Conservation (phyloP, 2,113 vertebrate genomes). For the Vidua macroura region DNA sequence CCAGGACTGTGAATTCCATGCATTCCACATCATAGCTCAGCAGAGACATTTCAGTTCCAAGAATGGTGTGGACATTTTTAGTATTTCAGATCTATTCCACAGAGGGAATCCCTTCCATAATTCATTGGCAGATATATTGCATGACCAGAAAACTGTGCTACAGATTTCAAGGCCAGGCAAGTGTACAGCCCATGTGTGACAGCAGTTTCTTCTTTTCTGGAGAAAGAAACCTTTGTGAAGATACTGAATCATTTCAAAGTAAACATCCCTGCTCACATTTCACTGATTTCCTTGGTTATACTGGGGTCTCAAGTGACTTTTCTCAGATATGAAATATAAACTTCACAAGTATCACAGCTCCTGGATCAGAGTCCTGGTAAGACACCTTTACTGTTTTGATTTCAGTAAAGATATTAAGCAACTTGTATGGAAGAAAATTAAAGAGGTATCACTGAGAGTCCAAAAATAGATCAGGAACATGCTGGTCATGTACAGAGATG, state of each 20-base stretch:
- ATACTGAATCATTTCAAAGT: neutral
- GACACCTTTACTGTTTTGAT: neutral
- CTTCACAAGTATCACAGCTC: neutral
- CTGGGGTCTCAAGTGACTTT: neutral
- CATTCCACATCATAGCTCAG: neutral
- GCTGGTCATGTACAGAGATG: neutral
- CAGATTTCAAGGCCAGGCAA: neutral
- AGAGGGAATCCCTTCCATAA: neutral
- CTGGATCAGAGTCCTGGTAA: neutral
- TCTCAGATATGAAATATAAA: neutral
- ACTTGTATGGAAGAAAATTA: neutral
- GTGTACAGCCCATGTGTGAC: neutral
- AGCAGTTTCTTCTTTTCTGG: neutral
- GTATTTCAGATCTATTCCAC: neutral
- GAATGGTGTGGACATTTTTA: neutral
- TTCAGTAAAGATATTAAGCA: neutral
- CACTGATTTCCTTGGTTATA: neutral
- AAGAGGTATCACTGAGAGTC: neutral
- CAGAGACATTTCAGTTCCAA: neutral
- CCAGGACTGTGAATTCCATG: neutral
- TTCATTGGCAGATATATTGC: neutral
- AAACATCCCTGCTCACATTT: neutral
- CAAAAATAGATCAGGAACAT: conserved; percentile 1
- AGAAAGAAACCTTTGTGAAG: neutral
- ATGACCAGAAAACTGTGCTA: neutral